Evolutionary conservation across 2,797 vertebrate genomes (phyloP).

Genomic region (Lacerta bilineata): DNA sequence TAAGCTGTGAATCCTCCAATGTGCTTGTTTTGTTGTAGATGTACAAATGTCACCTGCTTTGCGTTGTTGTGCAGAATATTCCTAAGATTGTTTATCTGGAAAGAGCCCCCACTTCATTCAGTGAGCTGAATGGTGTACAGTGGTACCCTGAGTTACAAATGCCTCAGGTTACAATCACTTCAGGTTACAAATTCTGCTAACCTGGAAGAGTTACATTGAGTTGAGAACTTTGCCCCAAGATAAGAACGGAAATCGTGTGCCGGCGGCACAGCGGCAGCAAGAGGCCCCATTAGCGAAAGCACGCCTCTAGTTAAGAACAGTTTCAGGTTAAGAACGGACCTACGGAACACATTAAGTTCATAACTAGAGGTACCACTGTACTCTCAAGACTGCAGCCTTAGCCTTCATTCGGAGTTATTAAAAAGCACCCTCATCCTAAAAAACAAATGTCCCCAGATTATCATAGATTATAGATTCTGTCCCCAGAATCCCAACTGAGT

Average conservation of each 20-base stretch:
- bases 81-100: background rate
- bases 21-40: background rate
- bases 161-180: too few species aligned
- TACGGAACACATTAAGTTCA: too few species aligned
- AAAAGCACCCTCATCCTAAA: background rate
- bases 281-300: too few species aligned
- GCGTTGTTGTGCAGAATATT: background rate
- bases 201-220: too few species aligned
- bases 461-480: conserved; percentile 48
- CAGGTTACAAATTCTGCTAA: too few species aligned
- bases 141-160: too few species aligned
- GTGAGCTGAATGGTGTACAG: background rate
- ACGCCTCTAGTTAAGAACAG: too few species aligned
- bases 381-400: background rate
- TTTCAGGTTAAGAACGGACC: too few species aligned
- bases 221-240: too few species aligned
- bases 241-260: too few species aligned
- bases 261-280: too few species aligned
- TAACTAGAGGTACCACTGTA: background rate
- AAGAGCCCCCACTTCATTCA: background rate
- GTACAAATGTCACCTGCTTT: background rate
- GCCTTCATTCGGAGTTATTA: background rate
- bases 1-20: background rate
- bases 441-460: conserved; percentile 35
- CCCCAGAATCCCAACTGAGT: conserved; percentile 47